Percentiles rank a stretch among this genome's conserved stretches.
phyloP scores from a whole-genome alignment of 2,888 invertebrate species.

The Papilio gigon region DNA sequence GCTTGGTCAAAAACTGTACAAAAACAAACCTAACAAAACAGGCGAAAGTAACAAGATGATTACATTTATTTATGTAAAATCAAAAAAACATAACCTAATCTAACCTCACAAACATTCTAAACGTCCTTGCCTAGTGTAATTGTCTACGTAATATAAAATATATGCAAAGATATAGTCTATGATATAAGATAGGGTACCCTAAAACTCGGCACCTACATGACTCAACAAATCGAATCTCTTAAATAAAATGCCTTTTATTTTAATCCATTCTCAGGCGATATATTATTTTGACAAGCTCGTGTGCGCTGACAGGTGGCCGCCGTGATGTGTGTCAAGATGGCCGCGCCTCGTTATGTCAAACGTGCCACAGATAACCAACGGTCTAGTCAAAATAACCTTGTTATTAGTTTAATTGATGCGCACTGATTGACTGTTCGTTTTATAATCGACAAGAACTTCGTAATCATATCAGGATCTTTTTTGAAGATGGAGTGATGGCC shows the following conservation, averaged over 20 bases:
- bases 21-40: too few relatives aligned
- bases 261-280: conserved; percentile 60
- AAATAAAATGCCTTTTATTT: conserved; percentile 73
- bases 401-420: conserved; percentile 24
- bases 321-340: conserved; percentile 45
- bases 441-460: conserved; percentile 1
- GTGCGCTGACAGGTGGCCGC: conserved; percentile 67
- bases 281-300: conserved; percentile 67
- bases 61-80: too few relatives aligned
- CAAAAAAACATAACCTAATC: too few relatives aligned
- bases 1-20: too few relatives aligned
- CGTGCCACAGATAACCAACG: conserved; percentile 26
- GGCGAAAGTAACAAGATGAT: too few relatives aligned
- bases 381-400: conserved; percentile 12
- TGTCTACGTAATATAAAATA: too few relatives aligned
- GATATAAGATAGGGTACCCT: conserved; percentile 48
- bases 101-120: too few relatives aligned
- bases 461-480: neutral
- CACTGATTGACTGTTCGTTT: conserved; percentile 10
- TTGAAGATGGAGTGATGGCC: too few relatives aligned
- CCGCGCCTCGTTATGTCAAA: conserved; percentile 36
- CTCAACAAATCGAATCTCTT: conserved; percentile 63
- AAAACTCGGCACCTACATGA: conserved; percentile 55
- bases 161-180: too few relatives aligned
- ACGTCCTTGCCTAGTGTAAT: too few relatives aligned